These are phyloP conservation scores for Periplaneta americana DNA, from an alignment of 1,140 invertebrate species.

Conservation along the genomic window DNA sequence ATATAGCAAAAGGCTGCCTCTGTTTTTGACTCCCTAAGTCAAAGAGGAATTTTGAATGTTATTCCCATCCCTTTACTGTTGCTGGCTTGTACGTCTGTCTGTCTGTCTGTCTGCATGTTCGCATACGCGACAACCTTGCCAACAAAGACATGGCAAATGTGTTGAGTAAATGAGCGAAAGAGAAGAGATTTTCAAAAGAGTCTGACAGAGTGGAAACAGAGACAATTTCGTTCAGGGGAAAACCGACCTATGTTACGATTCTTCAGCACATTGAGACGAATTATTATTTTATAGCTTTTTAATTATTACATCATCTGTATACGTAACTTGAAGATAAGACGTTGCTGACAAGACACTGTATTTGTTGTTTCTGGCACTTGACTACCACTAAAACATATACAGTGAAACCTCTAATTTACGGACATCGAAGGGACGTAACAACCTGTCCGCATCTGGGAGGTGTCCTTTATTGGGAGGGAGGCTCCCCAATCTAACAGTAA, in stretches of 20 bases:
- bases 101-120: background rate
- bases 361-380: too few relatives aligned
- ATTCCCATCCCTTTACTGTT: background rate
- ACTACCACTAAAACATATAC: too few relatives aligned
- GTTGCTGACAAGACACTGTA: too few relatives aligned
- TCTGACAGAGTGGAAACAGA: background rate
- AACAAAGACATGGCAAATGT: background rate
- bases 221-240: background rate
- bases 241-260: background rate
- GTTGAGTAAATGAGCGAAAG: background rate
- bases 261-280: background rate
- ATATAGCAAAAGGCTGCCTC: background rate
- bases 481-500: too few relatives aligned
- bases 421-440: too few relatives aligned
- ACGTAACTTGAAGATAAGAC: too few relatives aligned
- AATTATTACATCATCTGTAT: too few relatives aligned
- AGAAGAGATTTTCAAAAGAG: background rate
- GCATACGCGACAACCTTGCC: background rate
- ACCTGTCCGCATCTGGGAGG: too few relatives aligned
- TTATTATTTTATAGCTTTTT: background rate
- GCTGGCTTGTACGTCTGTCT: background rate
- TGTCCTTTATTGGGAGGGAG: too few relatives aligned
- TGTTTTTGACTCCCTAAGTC: background rate
- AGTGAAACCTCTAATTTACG: too few relatives aligned
- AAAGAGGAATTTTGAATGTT: background rate